Evolutionary conservation across 2,797 vertebrate species (phyloP).

Genomic region (Aerospiza tachiro): DNA sequence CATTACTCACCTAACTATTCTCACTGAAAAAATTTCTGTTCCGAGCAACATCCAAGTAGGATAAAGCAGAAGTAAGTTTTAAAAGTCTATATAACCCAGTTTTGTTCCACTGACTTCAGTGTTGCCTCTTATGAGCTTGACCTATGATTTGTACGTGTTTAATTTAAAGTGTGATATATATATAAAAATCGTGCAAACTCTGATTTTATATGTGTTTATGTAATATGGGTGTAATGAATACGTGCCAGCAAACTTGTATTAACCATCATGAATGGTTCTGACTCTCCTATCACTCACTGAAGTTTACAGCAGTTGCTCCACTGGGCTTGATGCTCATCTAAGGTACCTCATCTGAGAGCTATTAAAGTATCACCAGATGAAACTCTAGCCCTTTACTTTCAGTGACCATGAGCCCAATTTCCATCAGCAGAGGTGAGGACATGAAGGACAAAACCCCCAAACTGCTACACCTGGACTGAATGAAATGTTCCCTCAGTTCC

Average conservation of each 20-base stretch:
- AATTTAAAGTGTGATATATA: constrained; percentile 43
- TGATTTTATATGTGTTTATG: constrained; percentile 36
- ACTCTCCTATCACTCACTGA: not conserved
- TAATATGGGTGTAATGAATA: not conserved
- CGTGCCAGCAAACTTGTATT: not conserved
- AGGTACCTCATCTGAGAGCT: not conserved
- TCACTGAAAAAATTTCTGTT: not conserved
- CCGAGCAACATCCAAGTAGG: not conserved
- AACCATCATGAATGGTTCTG: not conserved
- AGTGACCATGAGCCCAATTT: not conserved
- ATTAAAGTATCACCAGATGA: not conserved
- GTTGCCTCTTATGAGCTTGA: constrained; percentile 29
- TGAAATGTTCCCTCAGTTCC: not conserved
- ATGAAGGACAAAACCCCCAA: not conserved
- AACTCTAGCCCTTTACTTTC: not conserved
- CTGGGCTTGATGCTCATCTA: not conserved
- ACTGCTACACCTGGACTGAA: not conserved
- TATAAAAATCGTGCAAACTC: constrained; percentile 1
- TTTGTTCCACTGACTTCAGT: not conserved
- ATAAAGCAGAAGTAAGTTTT: not conserved
- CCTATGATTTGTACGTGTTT: constrained; percentile 59
- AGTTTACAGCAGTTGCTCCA: not conserved
- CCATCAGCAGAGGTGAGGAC: not conserved
- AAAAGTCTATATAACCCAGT: not conserved
- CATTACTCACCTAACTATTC: not conserved